phyloP scores from a whole-genome alignment of 2,797 vertebrate species.

The Scyliorhinus canicula region DNA sequence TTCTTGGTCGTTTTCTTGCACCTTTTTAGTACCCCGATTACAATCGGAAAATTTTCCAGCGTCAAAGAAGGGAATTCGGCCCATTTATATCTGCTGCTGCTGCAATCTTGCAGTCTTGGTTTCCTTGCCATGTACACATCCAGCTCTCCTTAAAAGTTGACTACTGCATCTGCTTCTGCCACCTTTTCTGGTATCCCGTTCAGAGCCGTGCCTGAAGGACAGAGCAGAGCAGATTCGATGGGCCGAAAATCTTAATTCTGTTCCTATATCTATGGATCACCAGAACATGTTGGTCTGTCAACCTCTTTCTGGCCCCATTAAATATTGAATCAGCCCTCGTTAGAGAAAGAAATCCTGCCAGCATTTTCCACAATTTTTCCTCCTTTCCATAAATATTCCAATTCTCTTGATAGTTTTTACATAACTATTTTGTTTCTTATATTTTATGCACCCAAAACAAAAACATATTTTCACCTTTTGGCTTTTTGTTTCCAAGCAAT shows the following conservation, averaged over 20 bases:
- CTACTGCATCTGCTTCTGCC: not conserved
- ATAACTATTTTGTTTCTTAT: not conserved
- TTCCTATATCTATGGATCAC: too few species aligned
- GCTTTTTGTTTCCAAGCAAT: not conserved
- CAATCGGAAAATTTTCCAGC: not conserved
- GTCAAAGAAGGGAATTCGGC: too few species aligned
- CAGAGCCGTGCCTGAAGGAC: too few species aligned
- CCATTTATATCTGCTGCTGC: not conserved
- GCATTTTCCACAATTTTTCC: not conserved
- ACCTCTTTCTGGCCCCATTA: not conserved
- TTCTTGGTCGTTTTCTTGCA: not conserved
- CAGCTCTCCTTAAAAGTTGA: not conserved
- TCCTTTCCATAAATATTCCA: not conserved
- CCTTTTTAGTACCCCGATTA: too few species aligned
- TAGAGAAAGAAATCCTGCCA: not conserved
- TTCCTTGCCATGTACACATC: not conserved
- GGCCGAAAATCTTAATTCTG: too few species aligned
- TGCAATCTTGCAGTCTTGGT: not conserved
- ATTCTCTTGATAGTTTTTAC: not conserved
- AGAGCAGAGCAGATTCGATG: too few species aligned
- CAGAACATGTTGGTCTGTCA: not conserved
- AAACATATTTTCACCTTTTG: not conserved
- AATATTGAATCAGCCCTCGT: not conserved
- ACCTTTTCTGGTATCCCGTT: not conserved
- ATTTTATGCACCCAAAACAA: not conserved